Evolutionary conservation across 2,113 vertebrate genomes (phyloP), one percentile per base, ranked within the genome.

Genomic region (Percopsis transmontana): DNA sequence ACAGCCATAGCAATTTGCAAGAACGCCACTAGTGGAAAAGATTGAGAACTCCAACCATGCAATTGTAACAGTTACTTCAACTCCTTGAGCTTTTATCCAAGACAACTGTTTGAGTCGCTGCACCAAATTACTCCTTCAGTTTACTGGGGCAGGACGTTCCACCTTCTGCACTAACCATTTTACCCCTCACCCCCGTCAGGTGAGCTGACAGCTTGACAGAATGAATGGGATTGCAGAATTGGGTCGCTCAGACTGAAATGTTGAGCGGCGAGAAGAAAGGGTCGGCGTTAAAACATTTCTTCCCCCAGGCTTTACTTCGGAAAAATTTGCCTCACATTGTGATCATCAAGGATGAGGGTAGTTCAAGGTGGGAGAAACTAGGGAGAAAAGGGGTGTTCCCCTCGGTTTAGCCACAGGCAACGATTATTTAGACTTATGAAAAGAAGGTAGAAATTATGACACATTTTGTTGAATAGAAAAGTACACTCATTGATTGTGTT

Each of bases 161-260:
- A 18, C 58, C 73, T 57, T 54, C 3, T 70, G 62, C 45, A 66
- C 18, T 20, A 19, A 70, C 48, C 74, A 27, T 66, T 65, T 70
- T 33, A 69, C 70, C 64, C 47, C 24, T 50, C 23, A 23, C 44
- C 58, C 20, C 15, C 52, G 77, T 57, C 58, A 53, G 21, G 24
- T 9, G 23, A 63, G 58, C 67, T 82, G 80, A 65, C 84, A 80
- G 75, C 55, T 72, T 74, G 75, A 78, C 78, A 82, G 76, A 77
- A 71, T 74, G 68, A 83, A 88, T 68, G 54, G 41, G 72, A 75
- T 59, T 63, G 55, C 61, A 50, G 67, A 76, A 76, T 48, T 42
- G 66, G 56, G 52, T 73, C 74, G 48, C 69, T 78, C 42, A 21
- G 70, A 79, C 55, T 54, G 27, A 54, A 65, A 50, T n/a, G 15